phyloP scores from a whole-genome alignment of 1,140 invertebrate genomes.

The Coelopa frigida region DNA sequence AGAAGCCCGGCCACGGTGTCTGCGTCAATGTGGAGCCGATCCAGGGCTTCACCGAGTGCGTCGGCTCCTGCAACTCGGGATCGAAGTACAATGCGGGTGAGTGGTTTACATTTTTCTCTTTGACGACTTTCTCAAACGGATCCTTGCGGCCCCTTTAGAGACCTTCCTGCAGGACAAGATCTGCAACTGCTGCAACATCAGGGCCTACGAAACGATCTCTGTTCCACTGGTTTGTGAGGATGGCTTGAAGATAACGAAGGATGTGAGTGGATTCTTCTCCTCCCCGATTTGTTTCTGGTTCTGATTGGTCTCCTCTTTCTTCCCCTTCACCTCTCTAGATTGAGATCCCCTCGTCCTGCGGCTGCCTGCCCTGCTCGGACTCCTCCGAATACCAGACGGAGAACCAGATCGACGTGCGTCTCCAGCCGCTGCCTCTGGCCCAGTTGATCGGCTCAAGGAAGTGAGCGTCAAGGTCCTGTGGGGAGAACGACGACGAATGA shows the following conservation, averaged over 20 bases:
- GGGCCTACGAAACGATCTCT: conserved; percentile 27
- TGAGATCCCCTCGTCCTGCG: conserved; percentile 29
- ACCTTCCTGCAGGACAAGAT: conserved; percentile 35
- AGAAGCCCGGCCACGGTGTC: conserved; percentile 46
- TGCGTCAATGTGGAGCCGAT: conserved; percentile 56
- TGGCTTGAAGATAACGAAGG: conserved; percentile 25
- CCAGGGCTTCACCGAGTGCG: conserved; percentile 56
- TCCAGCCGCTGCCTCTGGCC: background rate
- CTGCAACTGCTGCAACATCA: conserved; percentile 40
- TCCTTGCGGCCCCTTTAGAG: conserved; percentile 1
- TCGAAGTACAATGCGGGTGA: conserved; percentile 57
- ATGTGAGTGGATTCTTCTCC: conserved; percentile 16
- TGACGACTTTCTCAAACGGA: background rate
- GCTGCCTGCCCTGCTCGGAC: conserved; percentile 28
- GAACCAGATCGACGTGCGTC: conserved; percentile 4
- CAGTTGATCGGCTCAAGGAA: no score
- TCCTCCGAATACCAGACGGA: conserved; percentile 9
- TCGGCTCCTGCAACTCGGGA: conserved; percentile 57
- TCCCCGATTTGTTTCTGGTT: background rate
- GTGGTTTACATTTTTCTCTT: conserved; percentile 13
- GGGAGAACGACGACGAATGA: no score
- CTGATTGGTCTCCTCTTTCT: background rate
- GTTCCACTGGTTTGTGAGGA: conserved; percentile 38
- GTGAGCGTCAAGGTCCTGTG: no score
- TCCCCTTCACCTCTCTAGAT: conserved; percentile 24